Evolutionary conservation across 2,888 invertebrate species (phyloP), one percentile per base, ranked within the genome.

Genomic region (Melipona bicolor): DNA sequence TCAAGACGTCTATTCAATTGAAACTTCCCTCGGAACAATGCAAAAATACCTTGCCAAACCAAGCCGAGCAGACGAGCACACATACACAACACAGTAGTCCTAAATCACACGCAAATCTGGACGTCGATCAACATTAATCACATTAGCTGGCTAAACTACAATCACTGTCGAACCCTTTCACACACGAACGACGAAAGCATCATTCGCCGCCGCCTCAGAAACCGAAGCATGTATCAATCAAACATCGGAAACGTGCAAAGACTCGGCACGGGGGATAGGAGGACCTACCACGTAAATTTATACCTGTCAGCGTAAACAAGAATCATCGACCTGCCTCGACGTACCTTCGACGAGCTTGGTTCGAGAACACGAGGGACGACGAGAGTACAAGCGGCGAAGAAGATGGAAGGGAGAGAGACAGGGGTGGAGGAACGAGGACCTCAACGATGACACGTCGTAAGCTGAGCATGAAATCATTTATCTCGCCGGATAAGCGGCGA

Each of bases 401-500:
- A 68, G n/a, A 32, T 32, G 32, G 32, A 15, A 9, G 6, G 43
- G 77, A 62, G 24, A 4, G 59, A 76, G 74, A 76, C 81, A 78
- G 69, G 64, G 27, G 73, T 82, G 85, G 88, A 90, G 89, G 88
- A 88, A 90, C 84, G 88, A 88, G 88, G 85, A 90, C 81, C 88
- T 84, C 85, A 89, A 88, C 87, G 91, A 92, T 91, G 92, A 93
- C 91, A 91, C 85, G 92, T 90, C 90, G 87, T 90, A 91, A 94
- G 92, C 92, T 89, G 90, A 92, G 92, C 93, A 91, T 93, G 92
- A 93, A 94, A 94, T 94, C 93, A 94, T 94, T 94, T 93, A 93
- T 94, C 94, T 93, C 91, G 43, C 86, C 86, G 92, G 92, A 92
- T 94, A 93, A 93, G 90, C 92, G 92, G 89, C 77, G 83, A 83